A percentile compares a stretch with the other conserved stretches of the same genome.
Conservation (phyloP, 2,113 vertebrate species). For the Eupsittula cactorum region DNA sequence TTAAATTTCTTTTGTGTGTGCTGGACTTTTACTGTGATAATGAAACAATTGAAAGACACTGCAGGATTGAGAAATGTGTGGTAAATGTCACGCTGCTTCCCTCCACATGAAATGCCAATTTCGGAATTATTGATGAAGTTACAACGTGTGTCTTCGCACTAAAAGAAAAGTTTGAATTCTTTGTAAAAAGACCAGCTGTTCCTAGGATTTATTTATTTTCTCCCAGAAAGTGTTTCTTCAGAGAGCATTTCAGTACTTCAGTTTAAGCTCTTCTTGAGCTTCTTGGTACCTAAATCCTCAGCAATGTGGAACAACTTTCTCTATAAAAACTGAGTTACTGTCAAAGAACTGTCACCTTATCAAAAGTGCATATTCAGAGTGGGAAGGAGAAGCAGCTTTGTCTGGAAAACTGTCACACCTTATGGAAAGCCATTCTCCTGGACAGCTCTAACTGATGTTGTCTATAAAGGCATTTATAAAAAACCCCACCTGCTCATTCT, state of each 20-base stretch:
- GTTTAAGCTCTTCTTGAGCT: neutral
- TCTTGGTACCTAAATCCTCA: neutral
- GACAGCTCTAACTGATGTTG: neutral
- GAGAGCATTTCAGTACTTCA: neutral
- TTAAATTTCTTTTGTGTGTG: neutral
- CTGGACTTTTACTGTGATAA: neutral
- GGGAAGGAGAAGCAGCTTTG: neutral
- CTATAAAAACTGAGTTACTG: neutral
- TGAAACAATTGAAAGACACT: neutral
- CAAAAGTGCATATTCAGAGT: neutral
- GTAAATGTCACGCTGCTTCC: neutral
- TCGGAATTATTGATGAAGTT: neutral
- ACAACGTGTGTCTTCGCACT: neutral
- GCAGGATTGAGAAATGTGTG: neutral
- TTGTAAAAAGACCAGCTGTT: neutral
- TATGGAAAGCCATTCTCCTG: neutral
- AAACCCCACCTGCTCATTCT: neutral
- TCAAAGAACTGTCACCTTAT: neutral
- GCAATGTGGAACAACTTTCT: neutral
- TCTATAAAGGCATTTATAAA: neutral
- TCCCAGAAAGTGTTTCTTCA: neutral
- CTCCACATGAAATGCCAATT: neutral
- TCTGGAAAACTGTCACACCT: neutral
- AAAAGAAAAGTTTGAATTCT: neutral
- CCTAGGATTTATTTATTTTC: neutral